Conservation (phyloP, 23 tunicate genomes). For the Diplosoma virens region DNA sequence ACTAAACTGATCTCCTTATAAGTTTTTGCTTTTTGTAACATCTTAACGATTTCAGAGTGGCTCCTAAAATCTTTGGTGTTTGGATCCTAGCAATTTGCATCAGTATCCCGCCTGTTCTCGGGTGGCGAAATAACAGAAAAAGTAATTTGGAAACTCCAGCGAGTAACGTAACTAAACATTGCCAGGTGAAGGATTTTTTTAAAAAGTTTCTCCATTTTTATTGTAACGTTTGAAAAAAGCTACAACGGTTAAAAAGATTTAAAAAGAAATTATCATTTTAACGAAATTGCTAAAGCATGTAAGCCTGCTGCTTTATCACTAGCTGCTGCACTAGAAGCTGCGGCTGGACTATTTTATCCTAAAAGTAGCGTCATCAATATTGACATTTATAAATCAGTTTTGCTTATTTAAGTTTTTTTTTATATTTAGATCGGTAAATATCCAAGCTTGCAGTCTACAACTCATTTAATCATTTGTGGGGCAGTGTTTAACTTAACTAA, state of each 20-base stretch:
- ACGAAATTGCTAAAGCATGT: no score
- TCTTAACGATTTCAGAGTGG: conserved; percentile 16
- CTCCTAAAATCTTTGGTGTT: conserved; percentile 29
- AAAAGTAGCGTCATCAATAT: no score
- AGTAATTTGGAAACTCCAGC: not conserved
- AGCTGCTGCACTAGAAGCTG: no score
- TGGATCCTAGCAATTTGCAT: conserved; percentile 52
- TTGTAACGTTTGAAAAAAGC: not conserved
- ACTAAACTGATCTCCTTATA: no score
- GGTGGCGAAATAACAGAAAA: conserved; percentile 20
- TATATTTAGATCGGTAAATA: no score
- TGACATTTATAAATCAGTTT: no score
- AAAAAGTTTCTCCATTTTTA: not conserved
- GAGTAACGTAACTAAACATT: not conserved
- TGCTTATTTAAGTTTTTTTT: no score
- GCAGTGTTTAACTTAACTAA: no score
- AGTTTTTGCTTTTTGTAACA: not conserved
- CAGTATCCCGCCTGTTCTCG: conserved; percentile 53
- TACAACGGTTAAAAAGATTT: not conserved
- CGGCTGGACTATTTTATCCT: no score
- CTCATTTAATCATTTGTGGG: no score
- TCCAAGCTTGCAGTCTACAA: no score
- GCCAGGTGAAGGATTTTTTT: not conserved
- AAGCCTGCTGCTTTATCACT: no score
- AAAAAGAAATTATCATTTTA: not conserved